Evolutionary conservation across 2,888 invertebrate species (phyloP).

Genomic region (Isoperla grammatica): DNA sequence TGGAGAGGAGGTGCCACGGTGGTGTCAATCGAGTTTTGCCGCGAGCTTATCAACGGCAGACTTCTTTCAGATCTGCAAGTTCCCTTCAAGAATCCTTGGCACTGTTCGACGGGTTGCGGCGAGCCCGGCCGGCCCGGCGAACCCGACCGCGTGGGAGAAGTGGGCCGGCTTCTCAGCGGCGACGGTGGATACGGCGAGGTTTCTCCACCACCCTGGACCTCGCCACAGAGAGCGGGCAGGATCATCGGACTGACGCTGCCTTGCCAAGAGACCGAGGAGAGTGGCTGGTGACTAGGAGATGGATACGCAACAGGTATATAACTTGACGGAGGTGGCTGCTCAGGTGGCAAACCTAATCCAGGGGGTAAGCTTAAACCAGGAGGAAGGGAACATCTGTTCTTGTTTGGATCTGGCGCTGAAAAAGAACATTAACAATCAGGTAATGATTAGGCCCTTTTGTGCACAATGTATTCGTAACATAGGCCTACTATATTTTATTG

Average conservation of each 20-base stretch:
- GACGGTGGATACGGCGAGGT: constrained; percentile 48
- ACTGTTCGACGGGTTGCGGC: constrained; percentile 44
- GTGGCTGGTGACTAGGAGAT: constrained; percentile 25
- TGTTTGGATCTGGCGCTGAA: constrained; percentile 18
- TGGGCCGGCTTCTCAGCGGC: constrained; percentile 64
- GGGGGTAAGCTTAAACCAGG: constrained; percentile 22
- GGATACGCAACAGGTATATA: constrained; percentile 27
- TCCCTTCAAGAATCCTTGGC: constrained; percentile 40
- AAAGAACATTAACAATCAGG: neutral
- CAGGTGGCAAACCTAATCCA: constrained; percentile 24
- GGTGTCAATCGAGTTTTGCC: constrained; percentile 39
- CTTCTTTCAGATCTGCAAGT: constrained; percentile 34
- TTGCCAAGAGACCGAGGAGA: constrained; percentile 25
- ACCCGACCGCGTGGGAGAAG: constrained; percentile 63
- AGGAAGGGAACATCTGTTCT: constrained; percentile 20
- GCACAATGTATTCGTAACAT: neutral
- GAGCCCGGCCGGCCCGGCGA: constrained; percentile 60
- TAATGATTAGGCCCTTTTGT: neutral
- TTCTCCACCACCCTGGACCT: constrained; percentile 38
- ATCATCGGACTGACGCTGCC: constrained; percentile 8
- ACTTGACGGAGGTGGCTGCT: constrained; percentile 19
- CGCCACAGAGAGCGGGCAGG: constrained; percentile 40
- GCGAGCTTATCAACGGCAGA: constrained; percentile 41
- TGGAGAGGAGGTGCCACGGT: constrained; percentile 34
- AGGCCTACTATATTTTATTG: too few species aligned